Base-by-base conservation (phyloP, 2,888 invertebrate genomes). In the Agapostemon virescens region DNA sequence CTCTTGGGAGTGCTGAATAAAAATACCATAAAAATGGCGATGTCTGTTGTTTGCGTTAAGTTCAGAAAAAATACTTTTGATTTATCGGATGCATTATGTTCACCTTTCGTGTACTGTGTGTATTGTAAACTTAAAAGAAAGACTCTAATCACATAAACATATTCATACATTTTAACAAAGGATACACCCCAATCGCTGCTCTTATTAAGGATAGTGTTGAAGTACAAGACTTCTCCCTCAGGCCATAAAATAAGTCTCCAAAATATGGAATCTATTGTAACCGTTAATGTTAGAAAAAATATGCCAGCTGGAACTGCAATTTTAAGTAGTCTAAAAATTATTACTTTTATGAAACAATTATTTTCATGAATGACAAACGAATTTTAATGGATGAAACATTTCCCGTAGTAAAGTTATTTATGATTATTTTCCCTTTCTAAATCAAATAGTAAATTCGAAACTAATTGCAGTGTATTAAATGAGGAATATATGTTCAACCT, bases 1-100 rank as follows among this genome's bases (percentile, higher is more conserved):
- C 97, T 74, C 99, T 95, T 0, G 99, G 99, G 58, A 99, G 93
- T 0, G 98, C 99, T 0, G 99, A 99, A 93, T 98, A 98, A 92
- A 99, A 98, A 93, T 99, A 99, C 99, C 99, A 99, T 2, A 98
- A 93, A 93, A 98, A 98, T 77, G 99, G 99, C 7, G 96, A 97
- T 64, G 97, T 97, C 97, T 98, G 93, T 49, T 84, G 75, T 63
- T 69, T 67, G 45, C 81, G 89, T 93, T 92, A 93, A 93, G 91
- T 90, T 81, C 26, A 52, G 69, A 61, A 81, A 23, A 61, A 30
- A 9, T 42, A 61, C 4, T 61, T 30, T n/a, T 42, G 42, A 55
- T 55, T 52, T 36, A 15, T 40, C 13, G 3, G 13, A 40, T 1
- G 15, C 13, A 40, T 38, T 2, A 38, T 15, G 0, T n/a, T 4